Evolutionary conservation across 2,797 vertebrate species (phyloP), one percentile per base, ranked within the genome.

Genomic region (Prunella strophiata): DNA sequence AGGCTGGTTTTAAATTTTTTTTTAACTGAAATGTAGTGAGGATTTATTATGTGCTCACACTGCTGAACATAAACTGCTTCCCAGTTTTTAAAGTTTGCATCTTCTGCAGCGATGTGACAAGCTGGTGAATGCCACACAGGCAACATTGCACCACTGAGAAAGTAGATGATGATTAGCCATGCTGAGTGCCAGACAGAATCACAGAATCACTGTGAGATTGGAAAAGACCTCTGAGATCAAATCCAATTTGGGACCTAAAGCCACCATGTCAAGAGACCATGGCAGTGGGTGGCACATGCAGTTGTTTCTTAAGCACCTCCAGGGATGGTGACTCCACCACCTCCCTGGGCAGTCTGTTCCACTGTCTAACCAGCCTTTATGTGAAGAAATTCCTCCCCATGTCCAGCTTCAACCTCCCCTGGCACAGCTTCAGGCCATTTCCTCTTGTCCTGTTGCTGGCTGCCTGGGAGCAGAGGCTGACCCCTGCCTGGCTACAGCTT

Each of bases 241-340:
- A 22, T 32, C 34, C 30, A 66, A 6, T 16, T 52, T 1, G 9
- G 54, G 52, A 59, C 18, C 0, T 0, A 77, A 23, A 0, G 2
- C 13, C 4, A 25, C 16, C 13, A 4, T 25, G 18, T 16, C 72
- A 32, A 13, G 30, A 34, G 58, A 65, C 21, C 17, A 11, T 4
- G 5, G 58, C 38, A 45, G 14, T 38, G 45, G 27, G 10, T 76
- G 57, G 16, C 43, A 25, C 27, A 3, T 25, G 32, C 16, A 63
- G 12, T 3, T 17, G 18, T 57, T 70, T 26, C 51, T 77, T 47
- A 45, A 83, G 40, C 21, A 23, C 5, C 7, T 58, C 12, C 15
- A n/a, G 29, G 14, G n/a, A 19, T 26, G 15, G n/a, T 40, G 57
- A 8, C 20, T 21, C 36, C 10, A 16, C 10, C 21, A 58, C 10